Percentiles rank a stretch among this genome's conserved stretches.
Evolutionary conservation across 2,113 vertebrate species (phyloP).

Genomic region (Megaptera novaeangliae): DNA sequence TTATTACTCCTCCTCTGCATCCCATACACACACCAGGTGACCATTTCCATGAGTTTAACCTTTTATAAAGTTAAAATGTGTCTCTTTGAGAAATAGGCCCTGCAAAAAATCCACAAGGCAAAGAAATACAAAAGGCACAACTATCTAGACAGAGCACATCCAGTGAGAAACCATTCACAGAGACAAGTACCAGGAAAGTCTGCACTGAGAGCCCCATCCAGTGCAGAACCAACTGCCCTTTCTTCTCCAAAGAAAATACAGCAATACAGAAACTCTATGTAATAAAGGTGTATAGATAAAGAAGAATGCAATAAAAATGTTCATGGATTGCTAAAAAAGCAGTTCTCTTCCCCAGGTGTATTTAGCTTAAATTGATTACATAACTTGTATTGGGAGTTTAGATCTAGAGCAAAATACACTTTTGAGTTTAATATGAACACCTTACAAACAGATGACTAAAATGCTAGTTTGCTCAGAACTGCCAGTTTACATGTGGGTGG

Average conservation of each 20-base stretch:
- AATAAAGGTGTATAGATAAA: not conserved
- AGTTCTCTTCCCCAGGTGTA: not conserved
- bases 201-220: not conserved
- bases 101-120: not conserved
- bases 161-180: not conserved
- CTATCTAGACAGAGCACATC: not conserved
- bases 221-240: not conserved
- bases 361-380: conserved; percentile 2
- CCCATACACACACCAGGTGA: not conserved
- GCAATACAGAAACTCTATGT: not conserved
- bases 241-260: not conserved
- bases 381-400: not conserved
- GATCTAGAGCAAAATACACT: not conserved
- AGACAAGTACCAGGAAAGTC: not conserved
- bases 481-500: not conserved
- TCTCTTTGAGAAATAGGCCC: not conserved
- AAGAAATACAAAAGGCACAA: not conserved
- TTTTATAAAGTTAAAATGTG: not conserved
- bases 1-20: not conserved
- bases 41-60: not conserved
- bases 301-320: not conserved
- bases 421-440: not conserved
- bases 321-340: not conserved
- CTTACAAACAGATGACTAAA: not conserved
- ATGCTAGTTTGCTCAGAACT: not conserved